phyloP scores from a whole-genome alignment of 2,888 invertebrate genomes.

The Parnassius orleans region DNA sequence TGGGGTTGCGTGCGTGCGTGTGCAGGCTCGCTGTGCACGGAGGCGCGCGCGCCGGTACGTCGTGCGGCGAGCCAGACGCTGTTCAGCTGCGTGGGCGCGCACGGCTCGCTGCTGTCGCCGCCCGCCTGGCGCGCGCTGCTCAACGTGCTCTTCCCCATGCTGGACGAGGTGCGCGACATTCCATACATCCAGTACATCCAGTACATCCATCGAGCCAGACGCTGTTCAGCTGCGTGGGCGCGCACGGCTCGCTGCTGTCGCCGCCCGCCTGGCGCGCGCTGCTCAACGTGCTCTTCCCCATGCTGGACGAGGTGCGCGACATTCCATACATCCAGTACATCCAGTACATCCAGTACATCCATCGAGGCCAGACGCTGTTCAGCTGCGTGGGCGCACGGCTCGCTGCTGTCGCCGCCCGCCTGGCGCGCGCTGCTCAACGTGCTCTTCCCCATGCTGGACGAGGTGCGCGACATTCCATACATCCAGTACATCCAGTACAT shows the following conservation, averaged over 20 bases:
- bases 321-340: no score
- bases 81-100: conserved; percentile 98
- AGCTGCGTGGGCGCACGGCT: no score
- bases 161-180: conserved; percentile 88
- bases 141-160: conserved; percentile 95
- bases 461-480: no score
- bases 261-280: conserved; percentile 95
- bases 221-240: background rate
- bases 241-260: background rate
- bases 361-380: no score
- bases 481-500: no score
- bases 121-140: conserved; percentile 97
- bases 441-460: no score
- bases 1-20: no score
- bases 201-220: background rate
- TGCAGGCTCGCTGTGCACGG: conserved; percentile 93
- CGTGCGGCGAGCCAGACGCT: conserved; percentile 98
- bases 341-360: no score
- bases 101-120: conserved; percentile 92
- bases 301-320: conserved; percentile 86
- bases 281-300: conserved; percentile 95
- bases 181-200: no score
- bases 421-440: no score
- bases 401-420: no score
- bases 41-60: conserved; percentile 96